phyloP scores from a whole-genome alignment of 2,888 invertebrate genomes.

The Tetramorium bicarinatum region DNA sequence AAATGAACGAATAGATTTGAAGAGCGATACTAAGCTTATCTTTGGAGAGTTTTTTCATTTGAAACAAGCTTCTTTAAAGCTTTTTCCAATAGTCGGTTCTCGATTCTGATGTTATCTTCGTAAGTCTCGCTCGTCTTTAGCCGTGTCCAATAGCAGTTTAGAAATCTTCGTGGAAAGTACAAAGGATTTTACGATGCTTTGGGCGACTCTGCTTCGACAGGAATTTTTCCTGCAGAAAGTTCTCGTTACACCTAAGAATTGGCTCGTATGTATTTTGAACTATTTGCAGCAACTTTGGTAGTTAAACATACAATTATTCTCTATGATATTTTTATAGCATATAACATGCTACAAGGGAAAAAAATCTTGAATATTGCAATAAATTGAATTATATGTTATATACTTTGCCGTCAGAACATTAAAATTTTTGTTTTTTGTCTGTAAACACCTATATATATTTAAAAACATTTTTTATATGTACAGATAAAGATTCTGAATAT shows the following conservation, averaged over 20 bases:
- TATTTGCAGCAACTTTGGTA: background rate
- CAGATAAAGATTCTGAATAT: background rate
- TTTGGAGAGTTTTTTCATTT: constrained; percentile 21
- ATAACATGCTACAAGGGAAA: background rate
- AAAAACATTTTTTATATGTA: background rate
- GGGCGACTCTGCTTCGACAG: background rate
- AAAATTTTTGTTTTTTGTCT: background rate
- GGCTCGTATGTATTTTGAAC: background rate
- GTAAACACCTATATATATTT: background rate
- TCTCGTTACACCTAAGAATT: constrained; percentile 11
- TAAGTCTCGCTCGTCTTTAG: constrained; percentile 12
- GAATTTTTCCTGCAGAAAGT: constrained; percentile 5
- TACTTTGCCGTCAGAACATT: background rate
- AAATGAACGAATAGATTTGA: background rate
- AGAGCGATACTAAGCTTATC: background rate
- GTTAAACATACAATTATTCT: background rate
- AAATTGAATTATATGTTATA: background rate
- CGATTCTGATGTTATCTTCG: background rate
- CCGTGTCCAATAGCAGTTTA: constrained; percentile 31
- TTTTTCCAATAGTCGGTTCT: constrained; percentile 15
- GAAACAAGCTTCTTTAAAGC: background rate
- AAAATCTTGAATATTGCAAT: background rate
- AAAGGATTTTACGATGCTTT: constrained; percentile 7
- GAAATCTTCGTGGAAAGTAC: constrained; percentile 18
- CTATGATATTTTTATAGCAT: background rate